These are phyloP conservation scores for Pristis pectinata DNA, from an alignment of 2,797 vertebrate genomes.

Conservation along the genomic window DNA sequence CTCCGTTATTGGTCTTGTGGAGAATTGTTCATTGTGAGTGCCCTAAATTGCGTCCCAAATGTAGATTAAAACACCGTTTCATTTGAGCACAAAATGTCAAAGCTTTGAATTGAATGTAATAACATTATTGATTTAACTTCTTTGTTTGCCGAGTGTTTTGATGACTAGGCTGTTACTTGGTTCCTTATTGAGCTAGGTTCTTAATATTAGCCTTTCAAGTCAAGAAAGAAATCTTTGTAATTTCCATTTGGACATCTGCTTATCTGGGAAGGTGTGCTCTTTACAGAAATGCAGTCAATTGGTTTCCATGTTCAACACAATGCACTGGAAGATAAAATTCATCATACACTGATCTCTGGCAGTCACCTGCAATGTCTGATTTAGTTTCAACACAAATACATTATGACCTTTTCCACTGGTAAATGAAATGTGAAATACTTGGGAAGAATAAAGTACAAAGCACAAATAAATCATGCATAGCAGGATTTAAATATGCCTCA, in stretches of 20 bases:
- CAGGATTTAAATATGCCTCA: slow-evolving; percentile 1
- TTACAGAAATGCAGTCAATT: neutral
- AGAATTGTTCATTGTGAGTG: neutral
- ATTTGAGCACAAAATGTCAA: neutral
- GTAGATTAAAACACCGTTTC: neutral
- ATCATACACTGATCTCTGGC: neutral
- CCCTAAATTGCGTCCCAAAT: neutral
- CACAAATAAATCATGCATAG: neutral
- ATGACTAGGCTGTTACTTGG: neutral
- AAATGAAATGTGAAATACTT: neutral
- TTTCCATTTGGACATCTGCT: neutral
- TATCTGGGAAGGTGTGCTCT: neutral
- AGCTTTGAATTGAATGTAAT: neutral
- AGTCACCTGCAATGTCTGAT: neutral
- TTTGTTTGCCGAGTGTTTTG: neutral
- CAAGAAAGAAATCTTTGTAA: neutral
- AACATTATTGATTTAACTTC: neutral
- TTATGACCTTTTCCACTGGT: neutral
- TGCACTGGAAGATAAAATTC: neutral
- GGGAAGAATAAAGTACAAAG: neutral
- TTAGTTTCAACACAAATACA: neutral
- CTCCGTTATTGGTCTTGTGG: neutral
- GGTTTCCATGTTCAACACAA: neutral
- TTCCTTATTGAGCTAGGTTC: neutral
- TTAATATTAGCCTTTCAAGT: neutral